Conservation (phyloP, 2,888 invertebrate species). For the Phyllotreta cruciferae region DNA sequence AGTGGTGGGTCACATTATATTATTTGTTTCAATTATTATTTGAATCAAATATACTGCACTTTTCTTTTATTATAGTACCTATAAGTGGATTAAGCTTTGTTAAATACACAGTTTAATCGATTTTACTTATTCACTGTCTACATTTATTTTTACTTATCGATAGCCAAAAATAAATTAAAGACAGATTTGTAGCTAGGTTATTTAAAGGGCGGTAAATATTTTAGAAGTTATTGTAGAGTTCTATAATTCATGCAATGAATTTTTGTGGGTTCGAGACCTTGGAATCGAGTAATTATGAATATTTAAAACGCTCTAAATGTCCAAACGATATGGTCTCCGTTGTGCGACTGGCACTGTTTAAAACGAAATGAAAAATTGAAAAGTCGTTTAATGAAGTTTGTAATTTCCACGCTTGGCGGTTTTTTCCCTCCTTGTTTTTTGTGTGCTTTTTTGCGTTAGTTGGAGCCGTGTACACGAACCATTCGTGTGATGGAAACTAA, state of each 20-base stretch:
- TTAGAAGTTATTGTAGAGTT: too few relatives aligned
- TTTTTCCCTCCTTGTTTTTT: conserved; percentile 23
- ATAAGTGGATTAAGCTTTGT: too few relatives aligned
- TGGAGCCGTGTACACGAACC: conserved; percentile 16
- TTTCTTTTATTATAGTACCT: too few relatives aligned
- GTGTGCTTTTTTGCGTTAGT: conserved; percentile 18
- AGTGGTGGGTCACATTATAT: not conserved
- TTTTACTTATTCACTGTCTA: too few relatives aligned
- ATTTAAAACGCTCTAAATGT: conserved; percentile 2
- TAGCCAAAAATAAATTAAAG: too few relatives aligned
- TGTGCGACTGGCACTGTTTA: conserved; percentile 6
- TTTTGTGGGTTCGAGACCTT: not conserved
- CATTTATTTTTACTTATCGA: too few relatives aligned
- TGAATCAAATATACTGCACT: too few relatives aligned
- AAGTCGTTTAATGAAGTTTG: conserved; percentile 37
- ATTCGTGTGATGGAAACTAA: conserved; percentile 24
- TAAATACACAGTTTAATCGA: too few relatives aligned
- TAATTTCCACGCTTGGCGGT: conserved; percentile 31
- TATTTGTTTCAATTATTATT: too few relatives aligned
- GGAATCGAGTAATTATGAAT: not conserved
- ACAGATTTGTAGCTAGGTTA: too few relatives aligned
- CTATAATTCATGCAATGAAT: not conserved
- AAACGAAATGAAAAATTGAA: conserved; percentile 35
- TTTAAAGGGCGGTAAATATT: too few relatives aligned
- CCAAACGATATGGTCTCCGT: not conserved